Base-by-base conservation (phyloP, 1,140 invertebrate species). In the Danaus melanippus region DNA sequence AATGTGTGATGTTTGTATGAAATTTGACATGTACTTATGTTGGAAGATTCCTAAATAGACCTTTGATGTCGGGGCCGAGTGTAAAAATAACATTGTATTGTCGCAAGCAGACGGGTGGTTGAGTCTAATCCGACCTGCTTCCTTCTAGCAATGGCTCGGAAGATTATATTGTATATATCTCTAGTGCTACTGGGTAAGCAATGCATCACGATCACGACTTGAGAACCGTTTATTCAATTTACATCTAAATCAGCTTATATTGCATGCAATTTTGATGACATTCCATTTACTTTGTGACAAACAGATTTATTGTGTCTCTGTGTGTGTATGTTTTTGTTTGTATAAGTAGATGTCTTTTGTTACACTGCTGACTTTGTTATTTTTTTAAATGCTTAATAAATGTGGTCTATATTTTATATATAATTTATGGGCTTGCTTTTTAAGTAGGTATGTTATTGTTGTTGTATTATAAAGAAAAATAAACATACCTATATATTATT, bases 31-130 rank as follows among this genome's bases (percentile, higher is more conserved):
- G 74, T 82, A 82, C 74, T 63, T 72, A 74, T 71, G 71, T 75
- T 72, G 70, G 71, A 72, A 61, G 76, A 77, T 75, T 83, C 80
- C 56, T 76, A 85, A 83, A 83, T 85, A 85, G 79, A 80, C 74
- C 67, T 78, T 85, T 80, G 66, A 82, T 85, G 82, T 82, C 76
- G 78, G 72, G 76, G 70, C 65, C 74, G 75, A 59, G 77, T 81
- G 71, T 78, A 86, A 86, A 86, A 86, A 86, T 86, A 86, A 84
- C 83, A 83, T 79, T 74, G 69, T 66, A 64, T 70, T 76, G 69
- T 76, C 68, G 69, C 72, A 66, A 75, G 64, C 66, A 61, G 60
- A 71, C 73, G 57, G 66, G 64, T 66, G 69, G 66, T 63, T 57
- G 63, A 58, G 56, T 51, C 60, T 74, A 71, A 67, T 67, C 66